phyloP scores from a whole-genome alignment of 2,797 vertebrate species.

The Melanitta fusca region DNA sequence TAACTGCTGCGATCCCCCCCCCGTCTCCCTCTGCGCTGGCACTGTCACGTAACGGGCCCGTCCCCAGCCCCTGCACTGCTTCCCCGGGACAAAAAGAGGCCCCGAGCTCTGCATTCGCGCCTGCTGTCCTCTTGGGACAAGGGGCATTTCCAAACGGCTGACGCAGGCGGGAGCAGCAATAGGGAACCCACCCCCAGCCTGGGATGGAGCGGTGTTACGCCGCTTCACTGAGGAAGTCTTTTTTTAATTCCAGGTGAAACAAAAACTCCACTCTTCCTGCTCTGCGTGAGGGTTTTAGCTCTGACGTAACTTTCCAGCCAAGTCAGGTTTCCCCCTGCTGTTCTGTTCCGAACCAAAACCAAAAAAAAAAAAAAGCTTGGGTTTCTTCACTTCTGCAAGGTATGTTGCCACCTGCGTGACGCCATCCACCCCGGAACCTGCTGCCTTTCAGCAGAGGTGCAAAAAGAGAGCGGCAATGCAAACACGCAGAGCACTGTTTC shows the following conservation, averaged over 20 bases:
- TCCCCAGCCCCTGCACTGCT: background rate
- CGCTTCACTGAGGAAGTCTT: background rate
- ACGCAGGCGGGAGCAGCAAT: background rate
- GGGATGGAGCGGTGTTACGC: background rate
- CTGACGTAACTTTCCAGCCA: conserved; percentile 45
- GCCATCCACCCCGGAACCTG: background rate
- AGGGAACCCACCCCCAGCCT: background rate
- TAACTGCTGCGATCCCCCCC: background rate
- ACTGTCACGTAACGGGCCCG: accelerated
- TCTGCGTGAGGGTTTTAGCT: background rate
- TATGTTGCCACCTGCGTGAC: conserved; percentile 4
- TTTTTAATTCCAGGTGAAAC: conserved; percentile 36
- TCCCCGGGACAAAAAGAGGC: background rate
- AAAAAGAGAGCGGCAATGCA: background rate
- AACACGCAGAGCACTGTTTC: background rate
- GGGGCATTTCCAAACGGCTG: background rate
- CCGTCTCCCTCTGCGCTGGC: background rate
- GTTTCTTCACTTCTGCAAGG: background rate
- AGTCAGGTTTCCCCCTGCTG: conserved; percentile 61
- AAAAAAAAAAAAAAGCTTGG: conserved; percentile 24
- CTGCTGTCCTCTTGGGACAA: background rate
- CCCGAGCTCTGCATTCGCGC: background rate
- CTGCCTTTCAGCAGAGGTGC: background rate
- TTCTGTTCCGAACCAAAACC: conserved; percentile 44
- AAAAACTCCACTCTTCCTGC: conserved; percentile 37